phyloP scores from a whole-genome alignment of 2,113 vertebrate species.

The Podarcis muralis region DNA sequence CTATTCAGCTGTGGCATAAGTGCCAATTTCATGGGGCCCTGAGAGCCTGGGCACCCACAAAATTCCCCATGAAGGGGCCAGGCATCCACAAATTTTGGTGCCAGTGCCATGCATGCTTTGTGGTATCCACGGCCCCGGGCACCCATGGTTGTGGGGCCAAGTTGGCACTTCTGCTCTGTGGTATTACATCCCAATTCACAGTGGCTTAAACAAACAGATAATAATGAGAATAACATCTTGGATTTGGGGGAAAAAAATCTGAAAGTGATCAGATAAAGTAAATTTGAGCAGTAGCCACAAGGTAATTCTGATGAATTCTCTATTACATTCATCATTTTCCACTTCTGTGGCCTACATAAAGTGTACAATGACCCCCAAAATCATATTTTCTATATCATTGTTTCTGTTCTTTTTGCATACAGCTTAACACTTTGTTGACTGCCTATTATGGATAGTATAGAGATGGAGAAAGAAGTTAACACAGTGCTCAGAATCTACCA shows the following conservation, averaged over 20 bases:
- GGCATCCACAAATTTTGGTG: too few species aligned
- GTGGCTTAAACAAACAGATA: not conserved
- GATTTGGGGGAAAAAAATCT: not conserved
- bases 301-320: not conserved
- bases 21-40: too few species aligned
- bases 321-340: not conserved
- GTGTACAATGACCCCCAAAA: not conserved
- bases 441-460: not conserved
- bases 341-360: not conserved
- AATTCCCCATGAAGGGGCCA: too few species aligned
- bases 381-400: not conserved
- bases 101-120: too few species aligned
- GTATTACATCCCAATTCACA: not conserved
- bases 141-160: too few species aligned
- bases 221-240: not conserved
- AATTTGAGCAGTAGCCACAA: not conserved
- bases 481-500: not conserved
- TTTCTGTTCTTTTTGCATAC: not conserved
- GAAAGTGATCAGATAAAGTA: not conserved
- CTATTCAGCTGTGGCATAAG: too few species aligned
- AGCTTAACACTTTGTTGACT: not conserved
- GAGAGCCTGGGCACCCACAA: too few species aligned
- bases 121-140: too few species aligned
- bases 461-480: not conserved
- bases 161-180: not conserved